phyloP scores from a whole-genome alignment of 2,113 vertebrate genomes.

The Xerus inauris region DNA sequence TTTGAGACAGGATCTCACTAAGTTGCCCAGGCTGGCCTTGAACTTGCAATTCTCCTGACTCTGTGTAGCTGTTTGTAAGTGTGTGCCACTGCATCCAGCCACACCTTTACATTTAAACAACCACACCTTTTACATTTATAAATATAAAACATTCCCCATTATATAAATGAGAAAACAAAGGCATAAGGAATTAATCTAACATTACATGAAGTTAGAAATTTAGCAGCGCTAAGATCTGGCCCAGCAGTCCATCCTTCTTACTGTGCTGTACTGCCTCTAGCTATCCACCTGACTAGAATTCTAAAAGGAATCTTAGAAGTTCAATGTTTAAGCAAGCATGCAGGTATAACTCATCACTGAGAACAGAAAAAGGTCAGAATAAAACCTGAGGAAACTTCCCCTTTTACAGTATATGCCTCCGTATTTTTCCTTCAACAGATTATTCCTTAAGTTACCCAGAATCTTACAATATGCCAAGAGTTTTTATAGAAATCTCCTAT shows the following conservation, averaged over 20 bases:
- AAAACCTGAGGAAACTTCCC: not conserved
- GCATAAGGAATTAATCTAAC: not conserved
- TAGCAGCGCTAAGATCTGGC: not conserved
- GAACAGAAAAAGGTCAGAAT: not conserved
- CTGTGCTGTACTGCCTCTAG: not conserved
- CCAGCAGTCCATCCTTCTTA: not conserved
- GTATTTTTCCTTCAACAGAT: not conserved
- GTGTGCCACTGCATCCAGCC: not conserved
- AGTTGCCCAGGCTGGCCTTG: not conserved
- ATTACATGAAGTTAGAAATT: too few species aligned
- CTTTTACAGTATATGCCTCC: not conserved
- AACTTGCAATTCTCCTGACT: not conserved
- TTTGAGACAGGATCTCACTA: not conserved
- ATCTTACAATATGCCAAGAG: not conserved
- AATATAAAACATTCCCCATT: not conserved
- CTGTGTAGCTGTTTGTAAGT: not conserved
- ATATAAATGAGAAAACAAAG: not conserved
- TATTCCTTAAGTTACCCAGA: not conserved
- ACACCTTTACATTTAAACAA: not conserved
- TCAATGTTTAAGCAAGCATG: not conserved
- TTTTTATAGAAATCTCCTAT: not conserved
- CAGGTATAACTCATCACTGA: not conserved
- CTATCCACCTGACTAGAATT: not conserved
- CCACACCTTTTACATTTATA: not conserved
- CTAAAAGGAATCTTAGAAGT: not conserved